Evolutionary conservation across 2,797 vertebrate genomes (phyloP).

Genomic region (Stomatorhinus walkeri): DNA sequence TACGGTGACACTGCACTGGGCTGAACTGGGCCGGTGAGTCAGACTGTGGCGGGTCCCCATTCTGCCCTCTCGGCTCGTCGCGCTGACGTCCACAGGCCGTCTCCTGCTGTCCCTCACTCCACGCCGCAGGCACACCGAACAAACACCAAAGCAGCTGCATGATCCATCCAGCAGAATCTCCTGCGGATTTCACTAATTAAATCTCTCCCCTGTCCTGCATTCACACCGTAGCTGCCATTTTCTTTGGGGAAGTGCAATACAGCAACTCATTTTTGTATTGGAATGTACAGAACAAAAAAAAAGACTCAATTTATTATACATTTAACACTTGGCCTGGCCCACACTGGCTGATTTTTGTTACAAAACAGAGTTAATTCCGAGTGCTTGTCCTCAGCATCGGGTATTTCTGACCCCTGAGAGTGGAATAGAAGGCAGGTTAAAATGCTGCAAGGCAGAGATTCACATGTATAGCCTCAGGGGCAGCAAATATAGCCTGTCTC

Average conservation of each 20-base stretch:
- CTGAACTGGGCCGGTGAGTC: conserved; percentile 26
- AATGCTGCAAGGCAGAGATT: background rate
- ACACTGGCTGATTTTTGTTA: background rate
- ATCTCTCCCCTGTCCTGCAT: background rate
- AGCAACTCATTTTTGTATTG: background rate
- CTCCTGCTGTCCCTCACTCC: conserved; percentile 30
- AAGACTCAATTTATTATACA: background rate
- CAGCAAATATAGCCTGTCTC: background rate
- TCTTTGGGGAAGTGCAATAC: background rate
- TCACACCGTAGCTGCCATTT: background rate
- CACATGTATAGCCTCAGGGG: background rate
- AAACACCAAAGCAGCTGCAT: background rate
- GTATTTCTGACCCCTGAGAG: background rate
- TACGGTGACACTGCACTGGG: conserved; percentile 28
- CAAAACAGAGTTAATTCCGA: background rate
- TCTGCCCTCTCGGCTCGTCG: background rate
- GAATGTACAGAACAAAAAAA: background rate
- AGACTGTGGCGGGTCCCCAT: conserved; percentile 23
- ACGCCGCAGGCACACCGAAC: background rate
- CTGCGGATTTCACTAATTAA: background rate
- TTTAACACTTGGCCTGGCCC: background rate
- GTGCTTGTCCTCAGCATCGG: background rate
- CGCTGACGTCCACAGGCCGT: conserved; percentile 21
- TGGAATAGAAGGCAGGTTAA: background rate
- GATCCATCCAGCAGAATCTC: background rate